A percentile compares a stretch with the other conserved stretches of the same genome.
Conservation (phyloP, 2,113 vertebrate species). For the Bufo gargarizans region DNA sequence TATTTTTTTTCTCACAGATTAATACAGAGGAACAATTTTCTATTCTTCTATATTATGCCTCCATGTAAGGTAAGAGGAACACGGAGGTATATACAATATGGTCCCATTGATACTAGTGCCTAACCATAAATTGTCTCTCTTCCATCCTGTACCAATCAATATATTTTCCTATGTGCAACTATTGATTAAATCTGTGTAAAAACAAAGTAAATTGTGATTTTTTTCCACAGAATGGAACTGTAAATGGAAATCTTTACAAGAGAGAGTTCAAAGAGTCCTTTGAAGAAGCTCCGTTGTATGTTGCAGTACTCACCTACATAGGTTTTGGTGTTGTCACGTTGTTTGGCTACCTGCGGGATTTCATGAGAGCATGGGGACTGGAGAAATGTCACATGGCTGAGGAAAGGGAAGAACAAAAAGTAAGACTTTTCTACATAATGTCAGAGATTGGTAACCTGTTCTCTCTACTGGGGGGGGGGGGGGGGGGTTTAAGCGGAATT, state of each 20-base stretch:
- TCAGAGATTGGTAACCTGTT: not conserved
- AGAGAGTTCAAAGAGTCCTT: constrained; percentile 75
- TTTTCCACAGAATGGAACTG: constrained; percentile 78
- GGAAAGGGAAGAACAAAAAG: constrained; percentile 91
- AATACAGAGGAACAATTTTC: too few relatives aligned
- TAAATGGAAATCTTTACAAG: constrained; percentile 66
- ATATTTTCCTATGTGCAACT: too few relatives aligned
- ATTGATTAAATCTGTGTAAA: too few relatives aligned
- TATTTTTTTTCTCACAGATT: too few relatives aligned
- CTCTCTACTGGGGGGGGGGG: not conserved
- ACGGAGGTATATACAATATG: too few relatives aligned
- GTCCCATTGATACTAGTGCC: too few relatives aligned
- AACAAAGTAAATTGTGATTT: not conserved
- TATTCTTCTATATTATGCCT: too few relatives aligned
- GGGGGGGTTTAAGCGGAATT: too few relatives aligned
- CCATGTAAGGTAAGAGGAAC: too few relatives aligned
- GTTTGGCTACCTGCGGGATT: constrained; percentile 92
- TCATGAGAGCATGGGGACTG: constrained; percentile 85
- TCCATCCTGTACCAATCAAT: too few relatives aligned
- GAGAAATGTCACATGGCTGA: constrained; percentile 83
- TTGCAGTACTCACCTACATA: constrained; percentile 87
- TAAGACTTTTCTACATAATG: constrained; percentile 62
- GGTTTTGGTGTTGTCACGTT: constrained; percentile 87
- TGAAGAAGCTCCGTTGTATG: constrained; percentile 88
- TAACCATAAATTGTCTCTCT: too few relatives aligned